phyloP scores from a whole-genome alignment of 2,797 vertebrate species.

The Loriculus beryllinus region DNA sequence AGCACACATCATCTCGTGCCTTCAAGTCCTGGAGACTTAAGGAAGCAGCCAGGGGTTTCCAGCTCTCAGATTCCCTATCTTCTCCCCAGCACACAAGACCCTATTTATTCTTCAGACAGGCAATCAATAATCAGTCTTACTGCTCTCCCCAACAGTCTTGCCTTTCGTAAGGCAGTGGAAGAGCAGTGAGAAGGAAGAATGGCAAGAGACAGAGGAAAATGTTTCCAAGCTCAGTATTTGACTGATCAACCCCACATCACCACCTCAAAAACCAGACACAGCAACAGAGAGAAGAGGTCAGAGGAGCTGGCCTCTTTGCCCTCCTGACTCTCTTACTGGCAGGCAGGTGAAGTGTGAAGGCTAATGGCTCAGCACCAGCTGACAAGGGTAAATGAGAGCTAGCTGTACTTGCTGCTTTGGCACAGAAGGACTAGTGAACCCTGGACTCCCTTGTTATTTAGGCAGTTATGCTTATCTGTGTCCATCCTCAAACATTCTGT shows the following conservation, averaged over 20 bases:
- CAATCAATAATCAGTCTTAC: background rate
- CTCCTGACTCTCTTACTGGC: background rate
- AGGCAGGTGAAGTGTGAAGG: background rate
- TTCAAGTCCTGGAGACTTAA: background rate
- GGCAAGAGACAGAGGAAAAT: background rate
- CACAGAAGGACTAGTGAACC: background rate
- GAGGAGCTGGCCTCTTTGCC: background rate
- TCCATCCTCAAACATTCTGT: background rate
- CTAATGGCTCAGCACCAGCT: background rate
- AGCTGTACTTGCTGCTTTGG: background rate
- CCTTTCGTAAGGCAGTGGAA: background rate
- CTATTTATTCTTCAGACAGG: background rate
- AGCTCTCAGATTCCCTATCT: background rate
- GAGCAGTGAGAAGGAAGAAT: background rate
- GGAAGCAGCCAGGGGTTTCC: background rate
- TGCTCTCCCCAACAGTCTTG: background rate
- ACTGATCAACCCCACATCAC: background rate
- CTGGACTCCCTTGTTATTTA: background rate
- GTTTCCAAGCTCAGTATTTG: background rate
- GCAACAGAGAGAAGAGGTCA: background rate
- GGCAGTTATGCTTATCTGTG: background rate
- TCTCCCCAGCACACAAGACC: background rate
- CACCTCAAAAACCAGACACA: fast-evolving
- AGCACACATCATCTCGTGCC: background rate
- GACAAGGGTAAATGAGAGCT: background rate